phyloP scores from a whole-genome alignment of 2,113 vertebrate species.

The Bubo bubo region DNA sequence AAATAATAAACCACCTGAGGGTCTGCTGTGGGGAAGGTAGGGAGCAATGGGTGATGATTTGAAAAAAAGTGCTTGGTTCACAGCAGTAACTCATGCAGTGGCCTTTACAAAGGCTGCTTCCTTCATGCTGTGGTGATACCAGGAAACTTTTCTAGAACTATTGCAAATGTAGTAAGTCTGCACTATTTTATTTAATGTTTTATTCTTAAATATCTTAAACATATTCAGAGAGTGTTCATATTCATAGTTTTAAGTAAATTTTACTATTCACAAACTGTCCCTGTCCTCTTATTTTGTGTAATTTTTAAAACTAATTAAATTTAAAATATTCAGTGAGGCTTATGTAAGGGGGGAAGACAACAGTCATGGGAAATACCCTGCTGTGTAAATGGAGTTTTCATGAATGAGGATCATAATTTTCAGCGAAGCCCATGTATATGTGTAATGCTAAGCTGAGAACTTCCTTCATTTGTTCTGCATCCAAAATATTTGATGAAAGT shows the following conservation, averaged over 20 bases:
- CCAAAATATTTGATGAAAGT: conserved; percentile 53
- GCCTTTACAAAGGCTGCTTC: neutral
- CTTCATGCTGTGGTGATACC: neutral
- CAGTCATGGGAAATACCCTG: conserved; percentile 26
- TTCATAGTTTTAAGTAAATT: neutral
- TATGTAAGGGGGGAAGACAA: neutral
- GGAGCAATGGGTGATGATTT: neutral
- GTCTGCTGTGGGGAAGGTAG: neutral
- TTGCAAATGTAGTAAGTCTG: neutral
- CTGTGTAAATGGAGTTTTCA: conserved; percentile 50
- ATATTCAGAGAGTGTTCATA: neutral
- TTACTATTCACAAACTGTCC: neutral
- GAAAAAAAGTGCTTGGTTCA: neutral
- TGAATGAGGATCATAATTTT: conserved; percentile 21
- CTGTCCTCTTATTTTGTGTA: neutral
- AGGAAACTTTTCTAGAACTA: neutral
- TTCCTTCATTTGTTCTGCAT: conserved; percentile 58
- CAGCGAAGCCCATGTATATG: conserved; percentile 8
- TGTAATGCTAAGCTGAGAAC: neutral
- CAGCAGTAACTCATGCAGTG: neutral
- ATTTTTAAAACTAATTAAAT: conserved; percentile 17
- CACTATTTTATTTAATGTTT: neutral
- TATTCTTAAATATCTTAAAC: neutral
- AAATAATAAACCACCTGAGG: neutral
- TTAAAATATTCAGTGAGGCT: neutral